Percentiles rank a stretch among this genome's conserved stretches.
phyloP scores from a whole-genome alignment of 2,113 vertebrate genomes.

The Labeo rohita region DNA sequence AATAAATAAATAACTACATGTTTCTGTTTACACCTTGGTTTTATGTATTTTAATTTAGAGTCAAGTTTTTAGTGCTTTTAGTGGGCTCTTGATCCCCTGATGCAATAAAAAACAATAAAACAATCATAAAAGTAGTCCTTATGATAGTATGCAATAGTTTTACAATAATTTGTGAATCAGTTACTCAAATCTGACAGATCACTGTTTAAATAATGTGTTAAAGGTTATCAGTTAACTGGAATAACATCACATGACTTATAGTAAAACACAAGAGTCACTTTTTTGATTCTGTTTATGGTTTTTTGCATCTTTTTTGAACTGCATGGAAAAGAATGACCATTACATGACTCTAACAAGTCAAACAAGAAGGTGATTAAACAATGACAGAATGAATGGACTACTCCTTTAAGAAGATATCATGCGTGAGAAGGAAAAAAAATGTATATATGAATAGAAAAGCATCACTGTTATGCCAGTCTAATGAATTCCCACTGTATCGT shows the following conservation, averaged over 20 bases:
- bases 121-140: neutral
- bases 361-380: neutral
- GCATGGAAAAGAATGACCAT: neutral
- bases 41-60: too few relatives aligned
- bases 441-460: conserved; percentile 43
- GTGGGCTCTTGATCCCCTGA: too few relatives aligned
- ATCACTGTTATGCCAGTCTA: conserved; percentile 41
- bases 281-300: neutral
- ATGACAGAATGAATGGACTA: neutral
- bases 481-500: conserved; percentile 40
- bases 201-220: neutral
- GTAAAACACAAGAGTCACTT: neutral
- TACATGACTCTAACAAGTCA: neutral
- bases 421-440: neutral
- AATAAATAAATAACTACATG: too few relatives aligned
- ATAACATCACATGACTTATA: neutral
- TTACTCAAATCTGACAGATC: neutral
- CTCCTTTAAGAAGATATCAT: neutral
- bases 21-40: too few relatives aligned
- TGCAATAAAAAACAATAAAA: too few relatives aligned
- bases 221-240: neutral
- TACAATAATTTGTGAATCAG: too few relatives aligned
- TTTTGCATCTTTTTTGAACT: neutral
- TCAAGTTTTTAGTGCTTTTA: too few relatives aligned
- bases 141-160: neutral